Conservation (phyloP, 2,888 invertebrate genomes). For the Clistopyga incitator region DNA sequence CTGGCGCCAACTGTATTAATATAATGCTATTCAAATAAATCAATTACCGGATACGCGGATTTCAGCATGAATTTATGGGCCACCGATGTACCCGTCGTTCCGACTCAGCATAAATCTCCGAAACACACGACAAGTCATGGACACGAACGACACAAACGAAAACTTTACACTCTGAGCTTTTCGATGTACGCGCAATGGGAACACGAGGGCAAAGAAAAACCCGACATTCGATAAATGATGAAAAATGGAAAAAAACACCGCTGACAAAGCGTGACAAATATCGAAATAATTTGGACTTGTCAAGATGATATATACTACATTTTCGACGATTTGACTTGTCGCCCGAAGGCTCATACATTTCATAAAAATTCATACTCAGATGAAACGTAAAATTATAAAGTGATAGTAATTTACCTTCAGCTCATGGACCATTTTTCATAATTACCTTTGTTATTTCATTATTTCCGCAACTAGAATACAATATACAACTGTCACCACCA, state of each 20-base stretch:
- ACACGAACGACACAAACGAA: background rate
- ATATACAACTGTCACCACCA: too few species aligned
- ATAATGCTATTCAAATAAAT: conserved; percentile 45
- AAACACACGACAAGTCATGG: background rate
- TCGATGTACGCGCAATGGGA: background rate
- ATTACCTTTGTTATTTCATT: too few species aligned
- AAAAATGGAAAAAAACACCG: background rate
- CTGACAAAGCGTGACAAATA: background rate
- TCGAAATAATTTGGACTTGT: background rate
- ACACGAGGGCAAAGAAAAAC: background rate
- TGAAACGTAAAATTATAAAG: background rate
- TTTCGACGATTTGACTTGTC: background rate
- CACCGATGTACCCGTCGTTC: conserved; percentile 1
- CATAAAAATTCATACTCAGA: background rate
- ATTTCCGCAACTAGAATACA: too few species aligned
- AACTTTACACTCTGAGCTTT: background rate
- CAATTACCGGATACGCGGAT: conserved; percentile 40
- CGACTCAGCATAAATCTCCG: conserved; percentile 16
- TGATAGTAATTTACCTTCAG: too few species aligned
- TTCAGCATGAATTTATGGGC: conserved; percentile 28
- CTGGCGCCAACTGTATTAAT: conserved; percentile 29
- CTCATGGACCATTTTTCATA: too few species aligned
- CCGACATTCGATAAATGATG: background rate
- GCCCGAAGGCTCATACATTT: background rate
- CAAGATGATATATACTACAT: background rate